Percentiles rank a stretch among this genome's conserved stretches.
phyloP scores from a whole-genome alignment of 2,797 vertebrate species.

The Allobates femoralis region DNA sequence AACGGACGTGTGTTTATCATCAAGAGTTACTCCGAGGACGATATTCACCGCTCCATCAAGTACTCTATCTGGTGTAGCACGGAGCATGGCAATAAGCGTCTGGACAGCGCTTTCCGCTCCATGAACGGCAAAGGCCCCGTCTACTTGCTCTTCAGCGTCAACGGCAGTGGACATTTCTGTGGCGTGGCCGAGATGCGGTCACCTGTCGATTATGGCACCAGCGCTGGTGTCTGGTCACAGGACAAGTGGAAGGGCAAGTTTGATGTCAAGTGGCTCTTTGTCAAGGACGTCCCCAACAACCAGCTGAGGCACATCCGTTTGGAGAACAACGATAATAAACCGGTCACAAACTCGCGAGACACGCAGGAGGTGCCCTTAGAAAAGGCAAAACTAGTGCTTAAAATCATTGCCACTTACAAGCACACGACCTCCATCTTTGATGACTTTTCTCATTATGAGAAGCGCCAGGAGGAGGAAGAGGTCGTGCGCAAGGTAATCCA shows the following conservation, averaged over 20 bases:
- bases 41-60: conserved; percentile 99
- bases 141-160: conserved; percentile 94
- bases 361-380: conserved; percentile 97
- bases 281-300: conserved; percentile 96
- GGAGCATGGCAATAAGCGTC: conserved; percentile 94
- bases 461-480: conserved; percentile 95
- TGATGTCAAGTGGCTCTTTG: conserved; percentile 95
- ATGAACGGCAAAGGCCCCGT: conserved; percentile 87
- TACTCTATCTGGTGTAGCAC: conserved; percentile 99
- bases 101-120: conserved; percentile 90
- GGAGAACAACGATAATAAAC: conserved; percentile 98
- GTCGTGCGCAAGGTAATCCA: conserved; percentile 90
- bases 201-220: conserved; percentile 95
- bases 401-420: conserved; percentile 93
- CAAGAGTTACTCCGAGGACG: conserved; percentile 98
- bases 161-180: conserved; percentile 95
- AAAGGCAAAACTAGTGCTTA: conserved; percentile 95
- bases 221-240: conserved; percentile 96
- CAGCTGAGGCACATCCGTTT: conserved; percentile 95
- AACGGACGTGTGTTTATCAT: conserved; percentile 95
- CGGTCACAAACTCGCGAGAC: conserved; percentile 96
- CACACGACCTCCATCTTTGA: conserved; percentile 98
- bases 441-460: conserved; percentile 97
- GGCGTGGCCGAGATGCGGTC: conserved; percentile 97
- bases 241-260: conserved; percentile 99